Evolutionary conservation across 2,888 invertebrate genomes (phyloP).

Genomic region (Brenthis daphne): DNA sequence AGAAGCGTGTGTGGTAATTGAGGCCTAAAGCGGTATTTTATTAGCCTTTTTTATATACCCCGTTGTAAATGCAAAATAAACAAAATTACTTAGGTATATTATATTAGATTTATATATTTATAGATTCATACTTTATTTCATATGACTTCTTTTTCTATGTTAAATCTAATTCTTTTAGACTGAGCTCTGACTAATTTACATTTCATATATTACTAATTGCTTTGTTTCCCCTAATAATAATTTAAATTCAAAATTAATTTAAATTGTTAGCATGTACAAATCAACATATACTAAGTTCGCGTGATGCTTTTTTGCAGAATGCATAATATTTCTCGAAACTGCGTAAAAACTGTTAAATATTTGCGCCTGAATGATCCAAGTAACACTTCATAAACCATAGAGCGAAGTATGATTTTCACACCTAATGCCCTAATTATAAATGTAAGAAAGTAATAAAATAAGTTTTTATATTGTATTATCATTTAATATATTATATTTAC

Average conservation of each 20-base stretch:
- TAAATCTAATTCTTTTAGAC: no score
- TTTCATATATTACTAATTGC: not conserved
- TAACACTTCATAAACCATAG: conserved; percentile 42
- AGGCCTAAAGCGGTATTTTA: no score
- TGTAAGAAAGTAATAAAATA: not conserved
- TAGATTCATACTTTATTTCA: no score
- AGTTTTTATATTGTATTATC: no score
- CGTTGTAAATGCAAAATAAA: no score
- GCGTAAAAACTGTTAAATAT: conserved; percentile 27
- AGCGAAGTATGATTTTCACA: conserved; percentile 7
- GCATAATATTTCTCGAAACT: conserved; percentile 28
- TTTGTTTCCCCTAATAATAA: not conserved
- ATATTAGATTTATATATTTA: no score
- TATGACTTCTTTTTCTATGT: no score
- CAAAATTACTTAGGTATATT: no score
- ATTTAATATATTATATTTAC: no score
- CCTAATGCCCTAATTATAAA: conserved; percentile 7
- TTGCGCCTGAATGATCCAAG: conserved; percentile 25
- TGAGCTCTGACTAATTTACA: not conserved
- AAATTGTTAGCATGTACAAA: conserved; percentile 21
- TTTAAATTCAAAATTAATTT: not conserved
- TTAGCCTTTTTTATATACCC: no score
- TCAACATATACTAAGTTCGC: conserved; percentile 22
- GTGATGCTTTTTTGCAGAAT: conserved; percentile 20
- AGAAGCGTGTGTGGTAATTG: no score